phyloP scores from a whole-genome alignment of 2,797 vertebrate species.

The Gallinago stenura region DNA sequence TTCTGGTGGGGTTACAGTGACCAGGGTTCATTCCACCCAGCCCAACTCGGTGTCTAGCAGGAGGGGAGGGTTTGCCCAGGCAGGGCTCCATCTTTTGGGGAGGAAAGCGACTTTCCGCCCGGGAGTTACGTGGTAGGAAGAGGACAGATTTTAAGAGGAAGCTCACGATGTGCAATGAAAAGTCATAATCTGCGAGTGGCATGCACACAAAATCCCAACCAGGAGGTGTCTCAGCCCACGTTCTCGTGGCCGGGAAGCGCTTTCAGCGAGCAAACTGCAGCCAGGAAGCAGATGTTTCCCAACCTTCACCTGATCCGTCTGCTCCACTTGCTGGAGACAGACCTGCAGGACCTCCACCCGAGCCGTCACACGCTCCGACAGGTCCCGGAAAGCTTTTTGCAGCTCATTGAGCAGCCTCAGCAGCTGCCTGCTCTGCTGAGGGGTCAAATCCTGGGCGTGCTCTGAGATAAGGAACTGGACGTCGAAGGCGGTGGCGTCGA shows the following conservation, averaged over 20 bases:
- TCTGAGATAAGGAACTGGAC: constrained; percentile 93
- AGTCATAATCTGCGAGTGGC: neutral
- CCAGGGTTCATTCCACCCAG: neutral
- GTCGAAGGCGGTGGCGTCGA: constrained; percentile 83
- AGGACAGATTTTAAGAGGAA: neutral
- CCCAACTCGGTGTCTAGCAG: neutral
- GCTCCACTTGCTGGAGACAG: constrained; percentile 76
- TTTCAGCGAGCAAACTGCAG: constrained; percentile 24
- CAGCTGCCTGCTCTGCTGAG: constrained; percentile 89
- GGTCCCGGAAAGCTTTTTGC: constrained; percentile 86
- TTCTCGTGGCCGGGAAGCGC: neutral
- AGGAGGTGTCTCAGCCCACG: neutral
- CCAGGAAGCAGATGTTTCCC: constrained; percentile 35
- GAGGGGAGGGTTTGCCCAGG: neutral
- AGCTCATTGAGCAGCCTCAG: constrained; percentile 89
- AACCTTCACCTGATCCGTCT: constrained; percentile 74
- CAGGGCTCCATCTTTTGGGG: neutral
- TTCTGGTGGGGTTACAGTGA: neutral
- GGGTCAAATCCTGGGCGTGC: constrained; percentile 87
- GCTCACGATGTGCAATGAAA: neutral
- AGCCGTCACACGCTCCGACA: constrained; percentile 79
- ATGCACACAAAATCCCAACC: neutral
- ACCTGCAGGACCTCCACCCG: constrained; percentile 81
- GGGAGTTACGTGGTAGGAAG: neutral
- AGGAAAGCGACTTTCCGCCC: neutral